Conservation (phyloP, 2,113 vertebrate species). For the Ceyx melanurus region DNA sequence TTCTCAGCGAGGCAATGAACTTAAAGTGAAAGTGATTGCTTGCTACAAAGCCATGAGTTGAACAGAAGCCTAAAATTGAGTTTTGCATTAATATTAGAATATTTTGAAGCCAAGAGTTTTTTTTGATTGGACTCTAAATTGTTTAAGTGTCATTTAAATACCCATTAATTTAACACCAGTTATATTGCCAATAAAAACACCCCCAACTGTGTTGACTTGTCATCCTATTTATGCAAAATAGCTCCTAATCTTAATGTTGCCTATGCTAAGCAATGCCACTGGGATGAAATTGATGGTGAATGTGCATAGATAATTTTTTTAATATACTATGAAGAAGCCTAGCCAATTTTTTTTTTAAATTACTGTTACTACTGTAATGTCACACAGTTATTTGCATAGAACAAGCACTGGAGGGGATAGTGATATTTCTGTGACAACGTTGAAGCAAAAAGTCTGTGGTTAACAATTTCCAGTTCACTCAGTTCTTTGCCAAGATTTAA, state of each 20-base stretch:
- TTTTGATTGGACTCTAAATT: conserved; percentile 62
- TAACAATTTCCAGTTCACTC: conserved; percentile 34
- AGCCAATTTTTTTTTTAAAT: conserved; percentile 53
- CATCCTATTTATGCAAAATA: conserved; percentile 52
- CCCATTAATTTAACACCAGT: conserved; percentile 65
- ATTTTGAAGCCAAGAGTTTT: conserved; percentile 60
- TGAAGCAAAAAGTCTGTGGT: conserved; percentile 47
- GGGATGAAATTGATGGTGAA: conserved; percentile 6
- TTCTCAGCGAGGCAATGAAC: background rate
- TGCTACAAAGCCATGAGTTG: background rate
- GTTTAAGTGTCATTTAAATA: conserved; percentile 69
- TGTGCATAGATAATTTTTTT: background rate
- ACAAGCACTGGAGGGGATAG: conserved; percentile 23
- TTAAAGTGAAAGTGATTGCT: background rate
- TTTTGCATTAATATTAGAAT: conserved; percentile 15
- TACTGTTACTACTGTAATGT: conserved; percentile 42
- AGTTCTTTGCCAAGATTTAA: conserved; percentile 47
- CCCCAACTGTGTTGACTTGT: conserved; percentile 32
- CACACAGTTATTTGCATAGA: conserved; percentile 36
- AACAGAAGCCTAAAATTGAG: background rate
- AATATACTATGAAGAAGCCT: background rate
- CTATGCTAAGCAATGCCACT: background rate
- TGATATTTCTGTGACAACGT: conserved; percentile 37
- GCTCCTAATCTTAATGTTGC: conserved; percentile 29
- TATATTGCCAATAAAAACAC: conserved; percentile 68